Evolutionary conservation across 2,888 invertebrate species (phyloP), one percentile per base, ranked within the genome.

Genomic region (Drosophila parthenogenetica): DNA sequence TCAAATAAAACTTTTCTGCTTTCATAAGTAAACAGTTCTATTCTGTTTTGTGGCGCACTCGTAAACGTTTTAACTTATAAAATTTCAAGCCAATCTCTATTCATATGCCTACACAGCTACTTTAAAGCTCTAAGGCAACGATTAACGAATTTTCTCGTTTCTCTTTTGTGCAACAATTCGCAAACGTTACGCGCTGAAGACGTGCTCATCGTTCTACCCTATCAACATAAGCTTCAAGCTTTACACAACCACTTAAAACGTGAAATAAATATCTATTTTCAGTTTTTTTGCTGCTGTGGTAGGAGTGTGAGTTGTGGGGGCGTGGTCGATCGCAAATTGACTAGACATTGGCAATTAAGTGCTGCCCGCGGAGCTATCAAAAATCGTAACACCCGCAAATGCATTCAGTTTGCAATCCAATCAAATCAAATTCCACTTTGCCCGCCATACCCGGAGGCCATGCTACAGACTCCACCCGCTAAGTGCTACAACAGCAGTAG

Each of bases 341-440:
- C 29, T 37, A 16, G 50, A 53, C 40, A 62, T 63, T 62, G 76
- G 55, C 75, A 79, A 79, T 76, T 66, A 70, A 69, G 62, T 65
- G 49, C 64, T 35, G 70, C n/a, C 54, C 29, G 39, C 22, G 49
- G 45, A 51, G 49, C 65, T 58, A 88, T 83, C 81, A 70, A 69
- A 87, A 81, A 83, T 83, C 68, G 70, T 67, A 61, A 69, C 58
- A 69, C 48, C 40, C 59, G 43, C 57, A 63, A 64, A 70, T 58
- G 63, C 63, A 62, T 77, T 68, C 81, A 79, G 59, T 83, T 73
- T 66, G 87, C 82, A 83, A 88, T 88, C 72, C 84, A 88, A 88
- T 86, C 84, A 83, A 88, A 88, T 83, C 82, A 70, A 84, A 88
- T 75, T 86, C 78, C 87, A 88, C 87, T 83, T 85, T 67, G 61